Percentiles rank a stretch among this genome's conserved stretches.
phyloP scores from a whole-genome alignment of 1,140 invertebrate species.

The Hypsibius dujardini region DNA sequence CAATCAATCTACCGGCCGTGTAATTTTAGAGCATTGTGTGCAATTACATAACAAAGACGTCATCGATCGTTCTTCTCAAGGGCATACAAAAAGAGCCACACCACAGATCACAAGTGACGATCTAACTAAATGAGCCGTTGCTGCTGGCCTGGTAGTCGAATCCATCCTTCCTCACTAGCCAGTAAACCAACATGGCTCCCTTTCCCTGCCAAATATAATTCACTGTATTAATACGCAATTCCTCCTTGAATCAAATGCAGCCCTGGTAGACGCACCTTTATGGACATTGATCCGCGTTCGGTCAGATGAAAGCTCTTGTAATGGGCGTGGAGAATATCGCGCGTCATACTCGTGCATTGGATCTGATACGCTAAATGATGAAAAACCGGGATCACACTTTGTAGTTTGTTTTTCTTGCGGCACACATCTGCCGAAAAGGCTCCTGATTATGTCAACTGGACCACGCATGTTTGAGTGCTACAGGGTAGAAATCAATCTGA shows the following conservation, averaged over 20 bases:
- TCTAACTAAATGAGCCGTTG: too few relatives aligned
- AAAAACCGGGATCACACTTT: not conserved
- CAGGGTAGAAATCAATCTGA: not conserved
- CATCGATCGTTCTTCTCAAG: too few relatives aligned
- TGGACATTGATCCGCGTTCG: not conserved
- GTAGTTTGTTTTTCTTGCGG: too few relatives aligned
- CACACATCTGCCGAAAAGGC: not conserved
- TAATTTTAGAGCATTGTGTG: too few relatives aligned
- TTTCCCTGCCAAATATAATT: not conserved
- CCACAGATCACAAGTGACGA: too few relatives aligned
- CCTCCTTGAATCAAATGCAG: too few relatives aligned
- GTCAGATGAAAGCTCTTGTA: not conserved
- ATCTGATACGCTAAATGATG: conserved; percentile 1
- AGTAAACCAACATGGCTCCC: not conserved
- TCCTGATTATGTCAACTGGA: not conserved
- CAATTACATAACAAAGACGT: too few relatives aligned
- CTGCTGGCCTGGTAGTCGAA: not conserved
- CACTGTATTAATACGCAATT: too few relatives aligned
- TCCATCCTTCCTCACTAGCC: not conserved
- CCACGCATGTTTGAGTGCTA: not conserved
- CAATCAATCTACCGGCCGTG: too few relatives aligned
- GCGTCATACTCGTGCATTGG: not conserved
- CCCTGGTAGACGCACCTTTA: not conserved
- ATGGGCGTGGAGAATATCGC: not conserved
- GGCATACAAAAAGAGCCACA: too few relatives aligned